Base-by-base conservation (phyloP, 2,888 invertebrate species). In the Pristionchus entomophagus region DNA sequence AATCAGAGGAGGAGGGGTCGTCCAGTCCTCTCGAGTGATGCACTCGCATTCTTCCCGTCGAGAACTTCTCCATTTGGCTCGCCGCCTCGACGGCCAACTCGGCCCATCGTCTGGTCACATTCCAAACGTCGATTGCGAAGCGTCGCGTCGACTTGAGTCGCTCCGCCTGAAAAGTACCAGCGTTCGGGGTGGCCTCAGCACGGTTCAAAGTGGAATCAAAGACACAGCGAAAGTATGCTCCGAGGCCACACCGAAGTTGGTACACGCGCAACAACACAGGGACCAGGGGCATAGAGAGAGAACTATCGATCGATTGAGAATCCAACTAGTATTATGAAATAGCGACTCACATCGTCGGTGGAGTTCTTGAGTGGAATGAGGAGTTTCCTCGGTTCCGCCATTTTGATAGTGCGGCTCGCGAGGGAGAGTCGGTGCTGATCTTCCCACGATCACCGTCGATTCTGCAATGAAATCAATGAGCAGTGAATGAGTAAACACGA, bases 121-220 rank as follows among this genome's bases (percentile, higher is more conserved):
- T 91, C 89, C 90, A 91, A 17, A 90, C 89, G 88, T 91, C 90
- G 29, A 90, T 88, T 1, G 88, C 88, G 62, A 91, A 89, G 14
- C 90, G 88, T 26, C 88, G 87, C 1, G 89, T 86, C 38, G 89
- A 78, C 77, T 90, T 90, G 38, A 89, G 56, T 17, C 87, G 87
- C 17, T 87, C 88, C 22, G 87, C 86, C 88, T 90, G 87, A 59
- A 88, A 88, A 85, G 38, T n/a, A 45, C 32, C 73, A 73, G 45
- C n/a, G 41, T 80, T 45, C 32, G 51, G 49, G 38, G 49, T 84
- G 84, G 69, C 49, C 32, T 45, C 32, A 8, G 65, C 19, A n/a
- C n/a, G 65, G 8, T 35, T 41, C 41, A 35, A 6, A 41, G 22
- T 59, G 17, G 10, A 2, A 41, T 35, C 5, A 2, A 80, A 45